Base-by-base conservation (phyloP, 30 jellyfish, hydroid and myxozoan genomes). In the Sanderia malayensis region DNA sequence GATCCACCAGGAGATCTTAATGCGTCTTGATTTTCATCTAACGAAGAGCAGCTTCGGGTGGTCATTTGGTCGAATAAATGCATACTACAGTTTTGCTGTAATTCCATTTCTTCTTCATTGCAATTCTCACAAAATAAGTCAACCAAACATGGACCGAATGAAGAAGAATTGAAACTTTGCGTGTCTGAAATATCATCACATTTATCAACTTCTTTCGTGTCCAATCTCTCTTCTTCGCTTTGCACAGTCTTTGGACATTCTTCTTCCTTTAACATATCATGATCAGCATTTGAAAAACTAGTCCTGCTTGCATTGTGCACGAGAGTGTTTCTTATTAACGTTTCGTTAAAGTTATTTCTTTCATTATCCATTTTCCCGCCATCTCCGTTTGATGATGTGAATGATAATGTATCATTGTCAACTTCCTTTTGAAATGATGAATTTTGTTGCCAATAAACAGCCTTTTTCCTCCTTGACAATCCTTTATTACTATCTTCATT, bases 381-480 rank as follows among this genome's bases (percentile, higher is more conserved):
- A n/a, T n/a, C n/a, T n/a, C n/a, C n/a, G n/a, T n/a, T n/a, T n/a
- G n/a, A n/a, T n/a, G n/a, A n/a, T n/a, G n/a, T n/a, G n/a, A n/a
- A n/a, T 13, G 52, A 37, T 3, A 63, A 46, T 46, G 64, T 79
- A 2, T 78, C 69, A 49, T 31, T 66, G 33, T 47, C 82, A 18
- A 62, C 34, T 7, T 49, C 30, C 0, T 8, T 64, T 30, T 33
- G 47, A 47, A 62, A 76, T 3, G 88, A 76, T 0, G 88, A 73
- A 37, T 64, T 46, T 76, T 74, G 45, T 34, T 32, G 26, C 88
- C 88, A 76, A 15, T 31, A 27, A 46, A 32, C 22, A 15, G 55
- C 25, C 20, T 37, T 70, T 4, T 22, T 67, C 41, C 66, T 67
- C 19, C 3, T 58, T 67, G 33, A 13, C 6, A 2, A 31, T 19